These are phyloP conservation scores for Apomyelois bistriatella DNA, from an alignment of 2,888 invertebrate genomes.

Conservation along the genomic window DNA sequence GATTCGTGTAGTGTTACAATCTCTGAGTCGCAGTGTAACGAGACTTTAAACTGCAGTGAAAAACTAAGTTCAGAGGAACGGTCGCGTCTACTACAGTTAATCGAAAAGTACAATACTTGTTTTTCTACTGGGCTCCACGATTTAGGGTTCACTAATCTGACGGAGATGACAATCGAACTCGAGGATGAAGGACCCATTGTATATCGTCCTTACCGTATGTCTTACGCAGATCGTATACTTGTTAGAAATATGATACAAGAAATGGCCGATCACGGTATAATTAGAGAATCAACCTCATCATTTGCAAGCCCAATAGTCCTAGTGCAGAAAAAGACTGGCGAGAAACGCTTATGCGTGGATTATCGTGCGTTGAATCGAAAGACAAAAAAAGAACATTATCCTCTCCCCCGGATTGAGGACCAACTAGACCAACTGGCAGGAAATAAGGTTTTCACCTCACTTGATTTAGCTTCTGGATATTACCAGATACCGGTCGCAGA, in stretches of 20 bases:
- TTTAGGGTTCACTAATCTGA: constrained; percentile 19
- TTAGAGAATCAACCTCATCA: constrained; percentile 10
- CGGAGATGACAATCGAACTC: constrained; percentile 23
- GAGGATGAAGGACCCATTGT: constrained; percentile 21
- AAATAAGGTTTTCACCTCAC: constrained; percentile 19
- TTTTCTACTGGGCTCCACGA: constrained; percentile 19
- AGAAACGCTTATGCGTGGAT: constrained; percentile 15
- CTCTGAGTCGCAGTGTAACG: too few species aligned
- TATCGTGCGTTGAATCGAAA: constrained; percentile 21
- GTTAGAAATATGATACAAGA: constrained; percentile 22
- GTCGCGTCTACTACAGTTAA: too few species aligned
- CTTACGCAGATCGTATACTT: constrained; percentile 16
- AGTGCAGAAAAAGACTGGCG: constrained; percentile 1
- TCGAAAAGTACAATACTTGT: constrained; percentile 13
- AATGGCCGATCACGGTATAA: constrained; percentile 11
- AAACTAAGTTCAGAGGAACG: background rate
- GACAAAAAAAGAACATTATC: background rate
- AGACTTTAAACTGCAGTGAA: background rate
- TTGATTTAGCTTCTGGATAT: background rate
- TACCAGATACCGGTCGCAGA: too few species aligned
- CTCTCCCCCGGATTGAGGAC: too few species aligned
- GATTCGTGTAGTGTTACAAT: too few species aligned
- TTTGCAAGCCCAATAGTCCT: constrained; percentile 15
- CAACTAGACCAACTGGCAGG: constrained; percentile 18
- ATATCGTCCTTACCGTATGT: constrained; percentile 24